phyloP scores from a whole-genome alignment of 2,888 invertebrate species.

The Hemicrepidius hirtus region DNA sequence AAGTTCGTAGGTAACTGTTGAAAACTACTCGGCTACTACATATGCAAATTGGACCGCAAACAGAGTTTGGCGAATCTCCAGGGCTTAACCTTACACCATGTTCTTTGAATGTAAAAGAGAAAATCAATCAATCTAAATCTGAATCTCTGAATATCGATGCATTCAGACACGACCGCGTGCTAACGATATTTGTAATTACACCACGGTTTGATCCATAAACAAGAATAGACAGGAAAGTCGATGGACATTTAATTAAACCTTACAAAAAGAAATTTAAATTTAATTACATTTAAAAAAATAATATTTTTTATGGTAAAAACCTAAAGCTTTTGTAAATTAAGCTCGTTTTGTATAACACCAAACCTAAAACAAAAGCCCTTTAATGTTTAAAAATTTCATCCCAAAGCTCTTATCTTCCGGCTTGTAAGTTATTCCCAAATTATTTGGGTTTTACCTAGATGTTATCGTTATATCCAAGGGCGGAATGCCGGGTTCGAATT shows the following conservation, averaged over 20 bases:
- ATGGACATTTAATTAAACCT: too few species aligned
- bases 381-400: too few species aligned
- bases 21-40: constrained; percentile 22
- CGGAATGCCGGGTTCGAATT: constrained; percentile 20
- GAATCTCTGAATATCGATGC: constrained; percentile 14
- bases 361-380: too few species aligned
- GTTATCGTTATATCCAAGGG: not conserved
- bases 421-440: not conserved
- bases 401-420: not conserved
- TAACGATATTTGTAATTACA: not conserved
- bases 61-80: constrained; percentile 21
- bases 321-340: not conserved
- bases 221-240: too few species aligned
- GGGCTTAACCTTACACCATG: constrained; percentile 24
- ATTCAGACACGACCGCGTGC: constrained; percentile 2
- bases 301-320: too few species aligned
- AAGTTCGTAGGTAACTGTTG: constrained; percentile 6
- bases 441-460: not conserved
- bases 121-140: constrained; percentile 26
- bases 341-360: too few species aligned
- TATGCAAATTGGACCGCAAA: constrained; percentile 28
- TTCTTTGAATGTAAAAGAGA: constrained; percentile 23
- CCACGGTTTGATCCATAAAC: not conserved
- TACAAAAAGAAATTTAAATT: too few species aligned
- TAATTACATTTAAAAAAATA: too few species aligned